phyloP scores from a whole-genome alignment of 2,797 vertebrate species.

The Carcharodon carcharias region DNA sequence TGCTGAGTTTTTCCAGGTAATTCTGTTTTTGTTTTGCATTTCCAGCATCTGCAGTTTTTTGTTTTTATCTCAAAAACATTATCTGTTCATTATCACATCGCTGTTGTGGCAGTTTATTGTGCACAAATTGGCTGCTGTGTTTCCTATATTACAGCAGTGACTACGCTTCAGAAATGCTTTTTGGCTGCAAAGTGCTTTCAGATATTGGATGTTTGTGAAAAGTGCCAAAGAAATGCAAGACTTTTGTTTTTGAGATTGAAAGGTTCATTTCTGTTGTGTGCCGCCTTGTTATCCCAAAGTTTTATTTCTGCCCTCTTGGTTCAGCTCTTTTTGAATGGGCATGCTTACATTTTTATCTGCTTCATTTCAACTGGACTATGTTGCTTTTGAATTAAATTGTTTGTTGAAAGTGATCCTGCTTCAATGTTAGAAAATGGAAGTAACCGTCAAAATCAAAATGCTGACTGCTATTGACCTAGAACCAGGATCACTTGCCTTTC shows the following conservation, averaged over 20 bases:
- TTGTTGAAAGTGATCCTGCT: neutral
- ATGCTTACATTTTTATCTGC: neutral
- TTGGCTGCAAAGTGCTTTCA: neutral
- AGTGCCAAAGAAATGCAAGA: neutral
- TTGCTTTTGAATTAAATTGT: neutral
- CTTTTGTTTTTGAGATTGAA: neutral
- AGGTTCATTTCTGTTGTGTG: neutral
- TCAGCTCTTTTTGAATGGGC: neutral
- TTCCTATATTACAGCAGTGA: too few species aligned
- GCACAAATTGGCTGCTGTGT: too few species aligned
- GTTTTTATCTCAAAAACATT: too few species aligned
- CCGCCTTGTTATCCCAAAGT: neutral
- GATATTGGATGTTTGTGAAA: neutral
- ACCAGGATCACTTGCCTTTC: neutral
- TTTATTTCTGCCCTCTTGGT: neutral
- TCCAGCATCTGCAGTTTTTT: too few species aligned
- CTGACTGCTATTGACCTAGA: neutral
- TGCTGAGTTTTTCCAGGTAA: too few species aligned
- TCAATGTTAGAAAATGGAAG: neutral
- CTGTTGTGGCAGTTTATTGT: too few species aligned
- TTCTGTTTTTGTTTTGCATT: too few species aligned
- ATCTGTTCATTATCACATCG: too few species aligned
- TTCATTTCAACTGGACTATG: neutral
- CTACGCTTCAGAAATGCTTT: too few species aligned
- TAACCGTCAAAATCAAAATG: neutral